phyloP scores from a whole-genome alignment of 2,113 vertebrate species.

The Neogale vison region DNA sequence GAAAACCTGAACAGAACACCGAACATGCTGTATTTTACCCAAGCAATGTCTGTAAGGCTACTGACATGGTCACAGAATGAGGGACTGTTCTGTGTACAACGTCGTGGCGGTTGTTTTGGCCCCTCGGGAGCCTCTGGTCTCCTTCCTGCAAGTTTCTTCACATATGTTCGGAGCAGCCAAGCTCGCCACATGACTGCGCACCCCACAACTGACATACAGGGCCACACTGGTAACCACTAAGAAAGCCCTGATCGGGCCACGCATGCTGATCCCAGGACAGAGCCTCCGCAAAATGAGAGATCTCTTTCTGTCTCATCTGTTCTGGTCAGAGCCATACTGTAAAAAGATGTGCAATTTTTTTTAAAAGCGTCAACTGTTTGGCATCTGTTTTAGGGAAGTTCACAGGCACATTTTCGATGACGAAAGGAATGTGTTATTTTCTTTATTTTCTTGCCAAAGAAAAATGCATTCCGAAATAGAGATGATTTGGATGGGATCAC shows the following conservation, averaged over 20 bases:
- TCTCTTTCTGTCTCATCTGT: slow-evolving; percentile 59
- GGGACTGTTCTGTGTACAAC: background rate
- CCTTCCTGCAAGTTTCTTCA: background rate
- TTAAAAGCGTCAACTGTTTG: slow-evolving; percentile 50
- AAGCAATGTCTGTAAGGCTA: background rate
- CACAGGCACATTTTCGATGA: slow-evolving; percentile 60
- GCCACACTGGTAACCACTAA: background rate
- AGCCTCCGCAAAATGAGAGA: slow-evolving; percentile 52
- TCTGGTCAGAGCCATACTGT: slow-evolving; percentile 59
- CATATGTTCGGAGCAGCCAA: background rate
- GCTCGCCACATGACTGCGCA: background rate
- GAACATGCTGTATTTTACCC: background rate
- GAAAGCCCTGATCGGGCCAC: background rate
- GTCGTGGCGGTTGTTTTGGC: background rate
- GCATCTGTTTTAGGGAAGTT: slow-evolving; percentile 72
- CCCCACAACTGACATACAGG: background rate
- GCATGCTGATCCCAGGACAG: background rate
- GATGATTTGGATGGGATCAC: slow-evolving; percentile 36
- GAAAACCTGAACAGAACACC: background rate
- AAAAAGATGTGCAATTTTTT: slow-evolving; percentile 69
- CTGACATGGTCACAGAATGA: background rate
- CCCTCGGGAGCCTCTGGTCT: background rate
- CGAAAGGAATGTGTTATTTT: slow-evolving; percentile 68
- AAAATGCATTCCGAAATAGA: slow-evolving; percentile 56
- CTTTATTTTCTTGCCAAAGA: slow-evolving; percentile 75